Evolutionary conservation across 2,113 vertebrate genomes (phyloP).

Genomic region (Herpailurus yagouaroundi): DNA sequence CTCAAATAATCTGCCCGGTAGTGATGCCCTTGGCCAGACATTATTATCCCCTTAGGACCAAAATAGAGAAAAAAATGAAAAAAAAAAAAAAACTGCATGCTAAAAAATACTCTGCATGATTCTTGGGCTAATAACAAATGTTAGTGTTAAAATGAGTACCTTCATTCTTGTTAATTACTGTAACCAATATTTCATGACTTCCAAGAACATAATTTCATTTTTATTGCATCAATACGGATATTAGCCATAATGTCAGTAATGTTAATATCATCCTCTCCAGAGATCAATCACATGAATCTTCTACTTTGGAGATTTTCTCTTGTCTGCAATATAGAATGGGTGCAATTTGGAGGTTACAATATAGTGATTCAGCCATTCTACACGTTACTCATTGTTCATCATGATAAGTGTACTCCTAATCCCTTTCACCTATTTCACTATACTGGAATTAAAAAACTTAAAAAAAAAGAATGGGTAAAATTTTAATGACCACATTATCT

Average conservation of each 20-base stretch:
- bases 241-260: neutral
- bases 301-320: neutral
- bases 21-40: neutral
- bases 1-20: neutral
- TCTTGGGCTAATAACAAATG: neutral
- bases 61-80: neutral
- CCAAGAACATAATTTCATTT: neutral
- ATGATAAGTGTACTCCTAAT: neutral
- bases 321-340: neutral
- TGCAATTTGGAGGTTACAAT: neutral
- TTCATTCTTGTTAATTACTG: neutral
- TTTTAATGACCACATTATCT: neutral
- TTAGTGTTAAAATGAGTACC: neutral
- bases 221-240: neutral
- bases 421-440: neutral
- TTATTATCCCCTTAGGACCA: neutral
- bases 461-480: neutral
- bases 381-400: neutral
- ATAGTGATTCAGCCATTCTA: neutral
- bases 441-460: neutral
- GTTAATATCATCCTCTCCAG: neutral
- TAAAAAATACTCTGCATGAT: neutral
- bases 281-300: neutral
- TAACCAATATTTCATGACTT: neutral
- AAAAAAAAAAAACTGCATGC: no score